phyloP scores from a whole-genome alignment of 2,113 vertebrate species.

The Urocitellus parryii region DNA sequence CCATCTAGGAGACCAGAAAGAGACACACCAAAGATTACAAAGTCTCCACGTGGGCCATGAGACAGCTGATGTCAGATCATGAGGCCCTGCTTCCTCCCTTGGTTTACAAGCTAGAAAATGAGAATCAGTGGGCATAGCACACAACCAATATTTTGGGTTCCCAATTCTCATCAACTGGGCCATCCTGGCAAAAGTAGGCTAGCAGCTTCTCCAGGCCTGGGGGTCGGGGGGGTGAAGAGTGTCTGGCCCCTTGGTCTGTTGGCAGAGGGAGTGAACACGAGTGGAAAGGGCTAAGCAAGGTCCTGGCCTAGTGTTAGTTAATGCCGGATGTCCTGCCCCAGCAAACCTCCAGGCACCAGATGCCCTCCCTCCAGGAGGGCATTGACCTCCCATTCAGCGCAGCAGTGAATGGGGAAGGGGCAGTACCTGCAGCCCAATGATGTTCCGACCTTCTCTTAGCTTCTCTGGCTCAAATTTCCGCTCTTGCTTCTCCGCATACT shows the following conservation, averaged over 20 bases:
- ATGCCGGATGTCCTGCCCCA: background rate
- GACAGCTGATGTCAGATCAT: background rate
- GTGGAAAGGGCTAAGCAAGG: background rate
- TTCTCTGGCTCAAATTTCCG: slow-evolving; percentile 93
- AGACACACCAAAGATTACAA: background rate
- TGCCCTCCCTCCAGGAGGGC: background rate
- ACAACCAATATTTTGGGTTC: background rate
- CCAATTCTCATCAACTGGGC: background rate
- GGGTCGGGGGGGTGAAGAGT: background rate
- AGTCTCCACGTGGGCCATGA: background rate
- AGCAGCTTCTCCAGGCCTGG: background rate
- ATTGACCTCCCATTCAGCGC: background rate
- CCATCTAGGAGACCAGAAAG: slow-evolving; percentile 89
- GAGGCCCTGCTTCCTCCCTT: background rate
- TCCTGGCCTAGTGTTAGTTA: background rate
- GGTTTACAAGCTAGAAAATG: background rate
- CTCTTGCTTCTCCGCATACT: slow-evolving; percentile 95
- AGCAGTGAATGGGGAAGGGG: too few species aligned
- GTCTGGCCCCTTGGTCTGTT: background rate
- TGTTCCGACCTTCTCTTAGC: slow-evolving; percentile 93
- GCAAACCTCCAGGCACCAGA: background rate
- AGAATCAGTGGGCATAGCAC: background rate
- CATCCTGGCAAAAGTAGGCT: background rate
- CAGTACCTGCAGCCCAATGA: slow-evolving; percentile 95
- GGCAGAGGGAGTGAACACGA: background rate